A percentile compares a stretch with the other conserved stretches of the same genome.
phyloP scores from a whole-genome alignment of 2,113 vertebrate species.

The Aplodontia rufa region DNA sequence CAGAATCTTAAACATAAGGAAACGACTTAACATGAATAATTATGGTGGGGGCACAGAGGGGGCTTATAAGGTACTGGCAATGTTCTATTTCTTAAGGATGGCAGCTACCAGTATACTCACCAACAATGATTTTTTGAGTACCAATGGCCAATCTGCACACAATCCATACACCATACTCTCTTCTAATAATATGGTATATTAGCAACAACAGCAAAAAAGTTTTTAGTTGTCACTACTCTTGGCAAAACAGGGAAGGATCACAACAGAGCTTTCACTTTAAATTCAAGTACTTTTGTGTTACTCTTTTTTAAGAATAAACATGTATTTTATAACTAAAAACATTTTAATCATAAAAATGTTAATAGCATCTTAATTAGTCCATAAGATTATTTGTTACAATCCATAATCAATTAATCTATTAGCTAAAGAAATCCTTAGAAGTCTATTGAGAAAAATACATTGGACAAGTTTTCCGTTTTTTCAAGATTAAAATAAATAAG shows the following conservation, averaged over 20 bases:
- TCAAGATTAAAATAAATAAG: constrained; percentile 31
- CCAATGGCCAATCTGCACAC: neutral
- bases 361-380: neutral
- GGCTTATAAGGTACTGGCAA: neutral
- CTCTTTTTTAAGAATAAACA: neutral
- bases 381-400: neutral
- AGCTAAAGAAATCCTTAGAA: constrained; percentile 3
- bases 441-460: constrained; percentile 20
- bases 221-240: neutral
- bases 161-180: neutral
- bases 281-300: neutral
- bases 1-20: constrained; percentile 1
- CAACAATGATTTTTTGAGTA: neutral
- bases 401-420: neutral
- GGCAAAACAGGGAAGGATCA: neutral
- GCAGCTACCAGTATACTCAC: neutral
- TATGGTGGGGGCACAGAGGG: neutral
- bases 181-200: neutral
- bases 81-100: constrained; percentile 5
- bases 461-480: neutral
- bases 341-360: constrained; percentile 26
- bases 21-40: neutral
- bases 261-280: neutral
- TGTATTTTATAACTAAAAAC: constrained; percentile 4
- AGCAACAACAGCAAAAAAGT: neutral